A percentile compares a stretch with the other conserved stretches of the same genome.
Conservation (phyloP, 2,888 invertebrate genomes). For the Mactromeris polynyma region DNA sequence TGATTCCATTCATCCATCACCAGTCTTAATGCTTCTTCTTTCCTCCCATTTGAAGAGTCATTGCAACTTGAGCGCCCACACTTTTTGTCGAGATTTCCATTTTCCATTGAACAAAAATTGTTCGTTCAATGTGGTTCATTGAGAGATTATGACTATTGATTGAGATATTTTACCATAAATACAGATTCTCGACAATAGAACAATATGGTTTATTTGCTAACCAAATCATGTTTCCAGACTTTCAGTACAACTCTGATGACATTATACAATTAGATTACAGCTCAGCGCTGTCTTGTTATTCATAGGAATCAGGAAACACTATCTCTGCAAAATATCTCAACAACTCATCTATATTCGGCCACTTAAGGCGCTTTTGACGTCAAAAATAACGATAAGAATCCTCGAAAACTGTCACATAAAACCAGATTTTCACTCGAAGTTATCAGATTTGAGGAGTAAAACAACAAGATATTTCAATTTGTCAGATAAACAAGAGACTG, state of each 20-base stretch:
- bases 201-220: constrained; percentile 56
- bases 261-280: constrained; percentile 57
- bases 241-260: constrained; percentile 49
- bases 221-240: constrained; percentile 20
- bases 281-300: constrained; percentile 49
- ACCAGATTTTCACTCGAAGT: neutral
- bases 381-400: constrained; percentile 31
- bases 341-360: constrained; percentile 22
- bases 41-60: neutral
- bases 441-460: constrained; percentile 5
- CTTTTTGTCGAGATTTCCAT: constrained; percentile 15
- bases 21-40: neutral
- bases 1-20: neutral
- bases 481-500: constrained; percentile 33
- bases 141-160: constrained; percentile 39
- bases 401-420: constrained; percentile 1
- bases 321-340: constrained; percentile 12
- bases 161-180: constrained; percentile 34
- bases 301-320: constrained; percentile 46
- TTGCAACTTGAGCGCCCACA: constrained; percentile 21
- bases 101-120: constrained; percentile 12
- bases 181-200: constrained; percentile 4
- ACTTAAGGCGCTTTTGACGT: constrained; percentile 32
- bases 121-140: neutral
- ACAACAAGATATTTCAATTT: constrained; percentile 55